Base-by-base conservation (phyloP, 2,888 invertebrate genomes). In the Drosophila koepferae region DNA sequence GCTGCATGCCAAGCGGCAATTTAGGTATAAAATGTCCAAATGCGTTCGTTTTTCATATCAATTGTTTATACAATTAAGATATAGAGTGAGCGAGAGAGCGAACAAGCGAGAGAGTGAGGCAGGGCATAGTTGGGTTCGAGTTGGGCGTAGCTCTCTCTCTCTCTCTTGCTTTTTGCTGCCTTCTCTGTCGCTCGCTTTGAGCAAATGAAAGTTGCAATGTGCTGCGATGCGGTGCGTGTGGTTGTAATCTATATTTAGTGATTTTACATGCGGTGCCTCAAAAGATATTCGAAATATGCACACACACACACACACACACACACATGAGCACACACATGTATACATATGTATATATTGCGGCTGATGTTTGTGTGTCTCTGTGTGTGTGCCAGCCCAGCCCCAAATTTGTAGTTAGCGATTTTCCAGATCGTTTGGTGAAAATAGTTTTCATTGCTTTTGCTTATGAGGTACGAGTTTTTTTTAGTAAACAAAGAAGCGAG, bases 191-290 rank as follows among this genome's bases (percentile, higher is more conserved):
- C 54, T 23, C 38, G 62, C 48, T 51, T 28, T 55, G 54, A 36
- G 41, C 55, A 80, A 88, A 88, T 88, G 90, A 86, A 86, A 86
- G 90, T 89, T 86, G 81, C 89, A 77, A 75, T 88, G 89, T 70
- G 86, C 73, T 78, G 62, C 72, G 77, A 65, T 81, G 82, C 87
- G 77, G 88, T 83, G 90, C 90, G 90, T 91, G 92, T 90, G 92
- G 91, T 90, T 92, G 84, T 86, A 90, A 80, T 90, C 81, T 91
- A 90, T 84, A 84, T 86, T 90, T 91, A 88, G 90, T 89, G 88
- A 90, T 85, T 88, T 90, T 86, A 82, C 76, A 82, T 84, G 89
- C 85, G 85, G 78, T 89, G 82, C 82, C 85, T 76, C 68, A 76
- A 81, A 82, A 86, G 89, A 84, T 89, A 89, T 87, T 86, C 73